These are phyloP conservation scores for Ophraella communa DNA, from an alignment of 2,888 invertebrate genomes.

Conservation along the genomic window DNA sequence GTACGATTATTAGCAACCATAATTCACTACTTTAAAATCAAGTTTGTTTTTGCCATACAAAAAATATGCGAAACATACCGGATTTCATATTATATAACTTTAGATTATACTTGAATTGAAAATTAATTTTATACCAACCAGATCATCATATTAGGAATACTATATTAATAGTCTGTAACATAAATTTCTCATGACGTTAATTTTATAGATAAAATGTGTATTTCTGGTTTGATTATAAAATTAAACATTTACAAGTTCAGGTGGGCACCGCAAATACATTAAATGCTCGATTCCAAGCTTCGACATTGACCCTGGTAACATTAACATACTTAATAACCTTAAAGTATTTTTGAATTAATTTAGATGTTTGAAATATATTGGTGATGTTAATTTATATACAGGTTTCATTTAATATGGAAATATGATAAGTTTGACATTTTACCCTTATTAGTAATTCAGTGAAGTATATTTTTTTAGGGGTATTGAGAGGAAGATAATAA, in stretches of 20 bases:
- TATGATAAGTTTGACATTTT: not conserved
- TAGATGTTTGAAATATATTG: not conserved
- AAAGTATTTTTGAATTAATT: not conserved
- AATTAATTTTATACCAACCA: not conserved
- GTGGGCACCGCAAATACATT: not conserved
- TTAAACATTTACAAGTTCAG: not conserved
- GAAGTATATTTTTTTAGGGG: not conserved
- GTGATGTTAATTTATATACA: not conserved
- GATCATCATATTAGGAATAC: not conserved
- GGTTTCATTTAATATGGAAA: not conserved
- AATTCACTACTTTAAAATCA: no score
- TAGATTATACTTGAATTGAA: not conserved
- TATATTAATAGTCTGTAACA: not conserved
- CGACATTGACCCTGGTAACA: not conserved
- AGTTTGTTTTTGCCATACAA: no score
- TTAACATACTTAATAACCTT: not conserved
- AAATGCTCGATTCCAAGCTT: not conserved
- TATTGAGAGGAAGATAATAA: no score
- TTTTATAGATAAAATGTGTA: not conserved
- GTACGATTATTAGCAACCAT: no score
- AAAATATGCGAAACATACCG: not conserved
- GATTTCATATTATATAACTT: not conserved
- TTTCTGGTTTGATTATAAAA: not conserved
- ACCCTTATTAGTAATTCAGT: not conserved
- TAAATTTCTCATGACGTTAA: not conserved